Base-by-base conservation (phyloP, 2,797 vertebrate species). In the Poecilia wingei region DNA sequence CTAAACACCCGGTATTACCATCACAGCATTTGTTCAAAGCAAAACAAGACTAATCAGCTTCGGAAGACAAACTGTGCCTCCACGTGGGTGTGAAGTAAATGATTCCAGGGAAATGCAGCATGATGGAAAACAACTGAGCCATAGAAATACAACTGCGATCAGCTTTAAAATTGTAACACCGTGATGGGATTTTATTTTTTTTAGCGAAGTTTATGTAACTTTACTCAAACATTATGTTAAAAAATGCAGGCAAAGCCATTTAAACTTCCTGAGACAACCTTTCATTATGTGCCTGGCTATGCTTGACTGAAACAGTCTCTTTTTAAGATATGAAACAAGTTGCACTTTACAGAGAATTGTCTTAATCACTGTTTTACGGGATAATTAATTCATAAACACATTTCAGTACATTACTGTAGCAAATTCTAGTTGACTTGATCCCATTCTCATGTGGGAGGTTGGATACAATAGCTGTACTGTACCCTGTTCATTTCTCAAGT, bases 401-500 rank as follows among this genome's bases (percentile, higher is more conserved):
- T 46, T 46, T 71, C 28, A 74, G 25, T 16, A 55, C 36, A 28
- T 13, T 8, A 1, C 6, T 41, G 6, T 53, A 18, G 16, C 4
- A 59, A 59, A 74, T 41, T 39, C 36, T 43, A 46, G 39, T 59
- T 45, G 43, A 25, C 43, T 64, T 33, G n/a, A 76, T 20, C 25
- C 53, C n/a, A n/a, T 75, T 64, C 72, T 76, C 68, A 51, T 41
- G 33, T 25, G 13, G n/a, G 31, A 36, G 43, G 7, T 8, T 10
- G 33, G 61, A 36, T 20, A 36, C 33, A 6, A 45, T 31, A 59
- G 49, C 28, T 72, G 25, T 14, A 28, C 41, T 55, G 25, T n/a
- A 39, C 72, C 45, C 16, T 61, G 72, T 10, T 36, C 20, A 69
- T 28, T 43, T 61, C 22, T 74, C 51, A 61, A 69, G 55, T 74